A percentile compares a stretch with the other conserved stretches of the same genome.
These are phyloP conservation scores for Steatornis caripensis DNA, from an alignment of 2,113 vertebrate genomes.

Conservation along the genomic window DNA sequence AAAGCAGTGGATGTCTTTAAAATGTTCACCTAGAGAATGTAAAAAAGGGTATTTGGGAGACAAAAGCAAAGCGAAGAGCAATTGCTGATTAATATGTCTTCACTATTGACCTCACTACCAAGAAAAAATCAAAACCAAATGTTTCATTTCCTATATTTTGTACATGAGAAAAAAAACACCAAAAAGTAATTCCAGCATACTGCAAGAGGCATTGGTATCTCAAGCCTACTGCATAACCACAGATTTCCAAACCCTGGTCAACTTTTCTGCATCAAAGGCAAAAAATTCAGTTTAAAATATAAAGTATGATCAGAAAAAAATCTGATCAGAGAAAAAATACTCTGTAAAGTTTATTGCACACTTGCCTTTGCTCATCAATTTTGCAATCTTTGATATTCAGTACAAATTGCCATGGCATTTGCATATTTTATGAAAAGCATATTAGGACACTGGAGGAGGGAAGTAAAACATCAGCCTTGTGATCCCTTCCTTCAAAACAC, in stretches of 20 bases:
- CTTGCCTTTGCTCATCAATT: neutral
- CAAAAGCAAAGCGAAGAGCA: neutral
- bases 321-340: neutral
- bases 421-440: neutral
- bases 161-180: fast-evolving
- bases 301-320: neutral
- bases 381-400: neutral
- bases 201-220: neutral
- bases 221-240: neutral
- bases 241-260: neutral
- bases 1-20: neutral
- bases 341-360: neutral
- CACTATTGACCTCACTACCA: neutral
- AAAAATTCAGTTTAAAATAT: neutral
- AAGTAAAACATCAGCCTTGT: neutral
- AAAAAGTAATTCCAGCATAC: neutral
- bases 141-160: neutral
- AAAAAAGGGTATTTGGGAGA: neutral
- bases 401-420: neutral
- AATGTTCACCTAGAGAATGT: neutral
- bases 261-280: neutral
- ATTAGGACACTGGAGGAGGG: neutral
- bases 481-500: neutral
- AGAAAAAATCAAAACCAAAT: neutral
- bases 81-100: neutral